Base-by-base conservation (phyloP, 1,140 invertebrate genomes). In the Luehdorfia chinensis region DNA sequence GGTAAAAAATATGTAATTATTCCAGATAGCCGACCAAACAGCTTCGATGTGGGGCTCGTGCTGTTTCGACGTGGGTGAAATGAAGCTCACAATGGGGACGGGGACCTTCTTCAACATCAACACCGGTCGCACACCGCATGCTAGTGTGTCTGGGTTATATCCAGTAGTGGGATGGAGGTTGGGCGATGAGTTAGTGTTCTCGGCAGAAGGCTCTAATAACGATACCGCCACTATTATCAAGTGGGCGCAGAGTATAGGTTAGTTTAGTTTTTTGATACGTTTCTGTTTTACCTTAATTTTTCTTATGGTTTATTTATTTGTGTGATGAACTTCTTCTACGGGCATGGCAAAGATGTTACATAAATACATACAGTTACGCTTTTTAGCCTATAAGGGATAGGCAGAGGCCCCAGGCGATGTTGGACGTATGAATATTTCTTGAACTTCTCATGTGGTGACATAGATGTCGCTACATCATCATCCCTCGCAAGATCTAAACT, bases 11-110 rank as follows among this genome's bases (percentile, higher is more conserved):
- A n/a, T n/a, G n/a, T n/a, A n/a, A 31, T 49, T 30, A 28, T 60
- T 83, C 27, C 59, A 92, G 87, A 90, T 94, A 76, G 93, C 93
- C 6, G 94, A 95, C 77, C 93, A 95, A 81, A 90, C 96, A 30
- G 94, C 96, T 0, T 95, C 97, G 1, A 92, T 97, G 86, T 98
- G 96, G 90, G 97, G 97, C 8, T 94, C 94, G 0, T 94, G 94
- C 52, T 97, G 95, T 68, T 96, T 95, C 71, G 75, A 91, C 0
- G 80, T 88, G 1, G 95, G 96, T 8, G 93, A 96, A 71, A 88
- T 97, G 0, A 99, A 98, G 74, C 84, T 97, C 9, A 98, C 97
- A 0, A 90, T 99, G 87, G 98, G 98, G 0, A 99, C 97, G 0
- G 97, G 98, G 0, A 95, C 94, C 0, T 99, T 99, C 76, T 76